phyloP scores from a whole-genome alignment of 2,113 vertebrate species.

The Romanogobio albipinnatus region DNA sequence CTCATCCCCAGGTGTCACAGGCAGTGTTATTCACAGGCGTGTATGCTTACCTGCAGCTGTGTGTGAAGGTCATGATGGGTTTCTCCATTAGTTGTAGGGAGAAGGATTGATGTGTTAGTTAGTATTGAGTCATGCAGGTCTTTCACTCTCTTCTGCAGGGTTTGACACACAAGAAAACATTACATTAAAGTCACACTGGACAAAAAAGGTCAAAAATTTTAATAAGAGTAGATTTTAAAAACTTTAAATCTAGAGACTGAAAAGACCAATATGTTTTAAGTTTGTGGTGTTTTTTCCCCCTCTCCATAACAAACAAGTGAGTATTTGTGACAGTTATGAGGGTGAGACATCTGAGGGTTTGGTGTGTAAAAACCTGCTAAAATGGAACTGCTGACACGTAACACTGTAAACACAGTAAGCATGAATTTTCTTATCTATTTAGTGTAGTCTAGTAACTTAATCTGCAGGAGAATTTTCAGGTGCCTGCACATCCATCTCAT shows the following conservation, averaged over 20 bases:
- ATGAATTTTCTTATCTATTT: background rate
- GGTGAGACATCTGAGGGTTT: background rate
- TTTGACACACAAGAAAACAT: conserved; percentile 51
- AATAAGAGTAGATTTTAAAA: background rate
- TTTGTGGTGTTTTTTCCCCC: background rate
- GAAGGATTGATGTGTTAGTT: conserved; percentile 75
- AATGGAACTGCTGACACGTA: conserved; percentile 18
- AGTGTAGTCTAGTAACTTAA: background rate
- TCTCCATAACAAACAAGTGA: background rate
- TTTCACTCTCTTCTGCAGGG: conserved; percentile 79
- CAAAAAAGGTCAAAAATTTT: background rate
- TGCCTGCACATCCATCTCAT: background rate
- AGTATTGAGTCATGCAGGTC: conserved; percentile 80
- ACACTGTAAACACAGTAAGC: background rate
- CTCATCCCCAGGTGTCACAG: background rate
- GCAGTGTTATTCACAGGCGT: background rate
- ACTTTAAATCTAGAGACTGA: background rate
- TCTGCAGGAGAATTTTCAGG: background rate
- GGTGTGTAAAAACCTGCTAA: background rate
- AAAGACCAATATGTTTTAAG: background rate
- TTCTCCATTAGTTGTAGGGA: conserved; percentile 69
- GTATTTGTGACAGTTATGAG: background rate
- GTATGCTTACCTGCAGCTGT: conserved; percentile 81
- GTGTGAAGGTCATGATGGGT: conserved; percentile 60
- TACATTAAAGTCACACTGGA: background rate